Base-by-base conservation (phyloP, 2,888 invertebrate species). In the Sisyra terminalis region DNA sequence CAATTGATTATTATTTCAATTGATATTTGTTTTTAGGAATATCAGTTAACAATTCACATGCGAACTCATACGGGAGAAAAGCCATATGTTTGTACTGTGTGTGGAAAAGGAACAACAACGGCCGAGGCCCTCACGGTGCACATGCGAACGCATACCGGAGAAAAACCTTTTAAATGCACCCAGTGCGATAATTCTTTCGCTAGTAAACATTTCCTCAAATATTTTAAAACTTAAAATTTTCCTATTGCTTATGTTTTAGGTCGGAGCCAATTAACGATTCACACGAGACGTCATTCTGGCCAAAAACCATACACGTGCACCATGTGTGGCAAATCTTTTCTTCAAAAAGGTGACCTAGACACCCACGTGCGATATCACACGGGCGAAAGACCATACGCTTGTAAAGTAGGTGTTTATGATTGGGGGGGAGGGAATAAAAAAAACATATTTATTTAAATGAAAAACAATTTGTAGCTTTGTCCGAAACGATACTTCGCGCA, bases 301-400 rank as follows among this genome's bases (percentile, higher is more conserved):
- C 43, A 45, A 29, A 46, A 46, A 18, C 46, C 46, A 1, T 46
- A 45, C 13, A 39, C 40, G 16, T 46, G 46, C 39, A 40, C 45
- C 14, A 30, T 37, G n/a, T 46, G 46, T 45, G 46, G 46, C 6
- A 40, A 44, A 7, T 43, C 44, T 10, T 46, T 46, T 40, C 35
- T 46, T 11, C 46, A 46, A 40, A 46, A 46, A 41, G 46, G 46
- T 2, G 46, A 46, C 36, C 29, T 46, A 7, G 43, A 45, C 29
- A 46, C 45, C 11, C 46, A 46, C 24, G 45, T 46, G 14, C 35
- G 46, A 29, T 46, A 46, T 35, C 46, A 46, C 29, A 46, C 46
- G n/a, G 46, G 46, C 8, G 46, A 46, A 17, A 18, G 46, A 18
- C 45, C 45, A 2, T 46, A 46, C 39, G 45, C 43, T 13, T 46